These are phyloP conservation scores for Pollenia griseotomentosa DNA, from an alignment of 2,888 invertebrate species.

Conservation along the genomic window DNA sequence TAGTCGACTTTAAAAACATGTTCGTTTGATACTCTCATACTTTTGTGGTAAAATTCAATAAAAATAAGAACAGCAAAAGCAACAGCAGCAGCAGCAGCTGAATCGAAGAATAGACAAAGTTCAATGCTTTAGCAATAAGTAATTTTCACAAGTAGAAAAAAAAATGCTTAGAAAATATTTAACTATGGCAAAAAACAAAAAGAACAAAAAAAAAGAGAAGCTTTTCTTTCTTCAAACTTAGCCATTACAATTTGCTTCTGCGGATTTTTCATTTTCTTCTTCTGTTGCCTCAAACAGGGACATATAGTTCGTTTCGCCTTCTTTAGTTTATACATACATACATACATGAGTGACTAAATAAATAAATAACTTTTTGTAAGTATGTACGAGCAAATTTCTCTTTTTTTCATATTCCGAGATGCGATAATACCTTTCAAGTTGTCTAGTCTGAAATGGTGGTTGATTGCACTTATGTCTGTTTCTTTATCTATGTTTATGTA, in stretches of 20 bases:
- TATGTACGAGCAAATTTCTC: constrained; percentile 23
- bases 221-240: constrained; percentile 55
- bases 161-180: constrained; percentile 61
- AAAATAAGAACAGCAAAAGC: constrained; percentile 49
- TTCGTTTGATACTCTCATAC: constrained; percentile 63
- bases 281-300: constrained; percentile 52
- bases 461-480: constrained; percentile 48
- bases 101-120: constrained; percentile 50
- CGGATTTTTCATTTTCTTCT: constrained; percentile 26
- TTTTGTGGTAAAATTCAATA: constrained; percentile 57
- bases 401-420: constrained; percentile 53
- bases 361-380: constrained; percentile 21
- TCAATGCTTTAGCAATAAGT: constrained; percentile 68
- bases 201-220: constrained; percentile 40
- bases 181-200: constrained; percentile 36
- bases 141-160: constrained; percentile 65
- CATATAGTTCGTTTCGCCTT: constrained; percentile 12
- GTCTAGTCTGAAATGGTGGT: constrained; percentile 63
- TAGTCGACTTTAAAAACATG: constrained; percentile 75
- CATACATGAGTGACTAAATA: background rate
- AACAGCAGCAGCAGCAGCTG: constrained; percentile 27
- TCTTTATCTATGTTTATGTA: background rate
- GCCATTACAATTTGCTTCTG: constrained; percentile 52
- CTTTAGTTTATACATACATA: background rate
- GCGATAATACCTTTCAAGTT: constrained; percentile 71